A percentile compares a stretch with the other conserved stretches of the same genome.
phyloP scores from a whole-genome alignment of 2,888 invertebrate species.

The Itoplectis maculator region DNA sequence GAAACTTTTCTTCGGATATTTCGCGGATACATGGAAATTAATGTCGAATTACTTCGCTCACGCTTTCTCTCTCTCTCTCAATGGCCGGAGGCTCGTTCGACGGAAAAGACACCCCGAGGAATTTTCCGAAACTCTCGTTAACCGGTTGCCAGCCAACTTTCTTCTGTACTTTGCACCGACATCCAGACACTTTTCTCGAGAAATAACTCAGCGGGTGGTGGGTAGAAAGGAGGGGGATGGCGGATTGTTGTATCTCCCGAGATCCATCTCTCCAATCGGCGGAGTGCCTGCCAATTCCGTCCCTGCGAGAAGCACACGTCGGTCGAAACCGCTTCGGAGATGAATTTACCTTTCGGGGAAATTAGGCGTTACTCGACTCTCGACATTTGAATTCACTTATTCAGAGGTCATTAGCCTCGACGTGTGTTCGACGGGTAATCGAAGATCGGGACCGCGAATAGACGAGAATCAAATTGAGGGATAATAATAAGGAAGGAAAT shows the following conservation, averaged over 20 bases:
- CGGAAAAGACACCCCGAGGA: neutral
- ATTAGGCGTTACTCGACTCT: neutral
- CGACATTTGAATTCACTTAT: conserved; percentile 36
- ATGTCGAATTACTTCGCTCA: conserved; percentile 39
- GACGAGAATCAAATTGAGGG: no score
- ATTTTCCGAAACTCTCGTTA: conserved; percentile 31
- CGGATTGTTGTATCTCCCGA: neutral
- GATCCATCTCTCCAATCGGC: conserved; percentile 53
- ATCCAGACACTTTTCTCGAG: conserved; percentile 10
- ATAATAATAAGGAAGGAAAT: no score
- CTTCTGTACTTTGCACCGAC: conserved; percentile 5
- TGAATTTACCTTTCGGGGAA: conserved; percentile 17
- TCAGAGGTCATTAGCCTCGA: neutral
- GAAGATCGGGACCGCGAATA: neutral
- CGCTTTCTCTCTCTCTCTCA: no score
- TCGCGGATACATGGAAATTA: conserved; percentile 38
- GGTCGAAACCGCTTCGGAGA: conserved; percentile 20
- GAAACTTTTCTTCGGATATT: conserved; percentile 48
- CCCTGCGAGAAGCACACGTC: neutral
- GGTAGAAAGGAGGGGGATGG: no score
- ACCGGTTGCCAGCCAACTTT: conserved; percentile 20
- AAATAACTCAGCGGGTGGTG: neutral
- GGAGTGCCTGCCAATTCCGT: conserved; percentile 51
- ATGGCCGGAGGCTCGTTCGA: neutral
- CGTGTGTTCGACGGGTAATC: neutral